Evolutionary conservation across 2,797 vertebrate genomes (phyloP).

Genomic region (Lepidocolaptes lacrymiger): DNA sequence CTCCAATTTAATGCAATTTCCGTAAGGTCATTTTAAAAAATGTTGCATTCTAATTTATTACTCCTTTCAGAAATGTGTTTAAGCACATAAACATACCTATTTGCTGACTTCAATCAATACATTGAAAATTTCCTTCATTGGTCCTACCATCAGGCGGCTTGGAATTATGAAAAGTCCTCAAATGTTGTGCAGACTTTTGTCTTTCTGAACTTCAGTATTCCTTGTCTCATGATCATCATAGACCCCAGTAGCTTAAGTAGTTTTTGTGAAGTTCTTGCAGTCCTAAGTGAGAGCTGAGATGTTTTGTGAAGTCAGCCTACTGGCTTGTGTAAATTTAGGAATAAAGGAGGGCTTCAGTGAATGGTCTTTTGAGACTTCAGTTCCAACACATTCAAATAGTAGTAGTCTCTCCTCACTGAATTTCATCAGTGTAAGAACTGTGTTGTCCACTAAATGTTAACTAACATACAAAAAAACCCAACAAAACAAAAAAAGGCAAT

Average conservation of each 20-base stretch:
- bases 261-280: neutral
- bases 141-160: neutral
- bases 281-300: neutral
- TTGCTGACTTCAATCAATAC: neutral
- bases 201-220: neutral
- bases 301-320: neutral
- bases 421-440: neutral
- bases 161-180: neutral
- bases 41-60: neutral
- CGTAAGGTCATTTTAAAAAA: neutral
- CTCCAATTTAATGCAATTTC: neutral
- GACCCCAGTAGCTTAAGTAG: neutral
- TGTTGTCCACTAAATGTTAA: neutral
- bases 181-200: neutral
- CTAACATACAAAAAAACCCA: rapidly evolving
- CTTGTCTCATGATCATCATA: neutral
- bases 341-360: neutral
- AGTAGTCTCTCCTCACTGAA: neutral
- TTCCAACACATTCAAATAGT: neutral
- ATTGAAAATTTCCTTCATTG: neutral
- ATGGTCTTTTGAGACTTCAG: neutral
- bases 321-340: neutral
- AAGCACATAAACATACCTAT: neutral
- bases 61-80: neutral
- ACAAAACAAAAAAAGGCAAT: too few relatives aligned